A percentile compares a stretch with the other conserved stretches of the same genome.
Evolutionary conservation across 2,113 vertebrate species (phyloP).

Genomic region (Lycaon pictus): DNA sequence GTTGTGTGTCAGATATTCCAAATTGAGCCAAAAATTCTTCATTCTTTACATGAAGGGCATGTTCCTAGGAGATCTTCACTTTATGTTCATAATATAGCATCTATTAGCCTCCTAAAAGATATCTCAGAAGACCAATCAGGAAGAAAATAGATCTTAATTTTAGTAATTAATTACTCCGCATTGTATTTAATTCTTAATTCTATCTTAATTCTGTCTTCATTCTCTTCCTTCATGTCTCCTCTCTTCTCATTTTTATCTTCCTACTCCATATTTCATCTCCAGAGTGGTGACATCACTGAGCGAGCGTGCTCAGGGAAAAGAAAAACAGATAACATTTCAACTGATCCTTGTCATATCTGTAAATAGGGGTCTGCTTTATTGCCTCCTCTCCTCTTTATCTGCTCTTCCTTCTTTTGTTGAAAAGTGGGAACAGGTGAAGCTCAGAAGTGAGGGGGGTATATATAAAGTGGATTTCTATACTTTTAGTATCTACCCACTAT

Average conservation of each 20-base stretch:
- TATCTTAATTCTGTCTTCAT: neutral
- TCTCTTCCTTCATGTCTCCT: neutral
- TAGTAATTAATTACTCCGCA: neutral
- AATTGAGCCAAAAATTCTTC: neutral
- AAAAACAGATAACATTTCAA: neutral
- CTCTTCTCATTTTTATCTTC: neutral
- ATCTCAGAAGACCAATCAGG: neutral
- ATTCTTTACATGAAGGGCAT: neutral
- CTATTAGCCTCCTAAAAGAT: neutral
- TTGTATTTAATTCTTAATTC: neutral
- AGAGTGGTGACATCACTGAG: accelerated
- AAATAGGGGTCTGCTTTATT: accelerated
- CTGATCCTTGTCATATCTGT: accelerated
- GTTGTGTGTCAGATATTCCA: neutral
- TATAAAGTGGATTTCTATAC: neutral
- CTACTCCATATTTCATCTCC: neutral
- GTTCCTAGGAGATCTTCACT: neutral
- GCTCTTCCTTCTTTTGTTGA: neutral
- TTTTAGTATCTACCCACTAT: neutral
- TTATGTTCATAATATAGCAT: neutral
- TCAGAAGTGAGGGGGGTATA: neutral
- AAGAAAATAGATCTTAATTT: neutral
- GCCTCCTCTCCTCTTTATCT: accelerated
- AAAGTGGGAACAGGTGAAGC: neutral
- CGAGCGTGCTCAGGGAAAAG: neutral